These are phyloP conservation scores for Lepisosteus oculatus DNA, from an alignment of 2,113 vertebrate species.

Conservation along the genomic window DNA sequence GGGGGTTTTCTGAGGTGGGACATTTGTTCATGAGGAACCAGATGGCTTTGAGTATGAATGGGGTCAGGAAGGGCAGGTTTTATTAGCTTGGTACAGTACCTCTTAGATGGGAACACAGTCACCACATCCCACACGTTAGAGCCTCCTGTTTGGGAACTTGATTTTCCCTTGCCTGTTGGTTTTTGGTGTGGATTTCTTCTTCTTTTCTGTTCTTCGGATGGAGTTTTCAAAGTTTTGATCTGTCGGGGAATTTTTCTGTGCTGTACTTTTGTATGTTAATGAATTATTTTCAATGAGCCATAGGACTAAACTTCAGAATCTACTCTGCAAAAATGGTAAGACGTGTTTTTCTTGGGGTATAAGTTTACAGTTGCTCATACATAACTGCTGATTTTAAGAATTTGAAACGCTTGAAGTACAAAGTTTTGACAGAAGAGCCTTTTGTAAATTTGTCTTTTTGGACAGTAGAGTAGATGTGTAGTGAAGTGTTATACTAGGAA, in stretches of 20 bases:
- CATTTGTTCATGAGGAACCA: constrained; percentile 32
- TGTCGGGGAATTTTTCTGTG: neutral
- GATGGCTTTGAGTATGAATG: constrained; percentile 30
- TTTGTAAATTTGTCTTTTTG: too few species aligned
- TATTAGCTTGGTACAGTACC: constrained; percentile 21
- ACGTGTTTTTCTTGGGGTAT: neutral
- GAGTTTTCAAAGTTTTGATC: constrained; percentile 18
- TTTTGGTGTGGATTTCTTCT: neutral
- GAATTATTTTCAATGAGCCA: constrained; percentile 23
- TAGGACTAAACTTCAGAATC: constrained; percentile 6
- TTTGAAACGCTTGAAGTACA: too few species aligned
- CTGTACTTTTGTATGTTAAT: constrained; percentile 3
- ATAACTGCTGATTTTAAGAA: too few species aligned
- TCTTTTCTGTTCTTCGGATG: neutral
- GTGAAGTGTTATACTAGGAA: too few species aligned
- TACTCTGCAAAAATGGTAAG: constrained; percentile 24
- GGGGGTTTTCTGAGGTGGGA: constrained; percentile 22
- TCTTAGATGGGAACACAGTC: constrained; percentile 2
- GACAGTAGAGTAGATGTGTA: too few species aligned
- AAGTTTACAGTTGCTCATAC: too few species aligned
- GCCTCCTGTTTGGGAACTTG: neutral
- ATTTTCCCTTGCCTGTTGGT: neutral
- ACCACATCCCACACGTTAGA: neutral
- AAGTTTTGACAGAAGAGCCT: too few species aligned
- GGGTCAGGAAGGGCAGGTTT: constrained; percentile 24